Conservation (phyloP, 2,797 vertebrate genomes). For the Megalops cyprinoides region DNA sequence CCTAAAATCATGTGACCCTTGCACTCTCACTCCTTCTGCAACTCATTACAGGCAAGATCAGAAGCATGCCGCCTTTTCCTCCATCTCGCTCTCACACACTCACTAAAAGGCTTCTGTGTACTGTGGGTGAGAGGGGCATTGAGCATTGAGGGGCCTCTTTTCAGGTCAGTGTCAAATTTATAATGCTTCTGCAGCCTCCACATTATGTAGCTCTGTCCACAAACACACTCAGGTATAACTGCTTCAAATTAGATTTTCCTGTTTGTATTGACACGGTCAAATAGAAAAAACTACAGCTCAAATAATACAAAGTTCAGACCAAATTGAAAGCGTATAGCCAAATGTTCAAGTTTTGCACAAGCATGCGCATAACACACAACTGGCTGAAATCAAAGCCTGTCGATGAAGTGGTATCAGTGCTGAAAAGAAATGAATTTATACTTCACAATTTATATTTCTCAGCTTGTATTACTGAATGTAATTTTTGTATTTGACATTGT, state of each 20-base stretch:
- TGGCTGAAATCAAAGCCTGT: too few species aligned
- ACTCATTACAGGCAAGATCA: conserved; percentile 83
- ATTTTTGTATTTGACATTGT: too few species aligned
- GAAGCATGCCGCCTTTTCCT: conserved; percentile 76
- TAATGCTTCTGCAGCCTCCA: background rate
- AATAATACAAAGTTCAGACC: too few species aligned
- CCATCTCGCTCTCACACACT: conserved; percentile 30
- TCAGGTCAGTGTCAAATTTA: background rate
- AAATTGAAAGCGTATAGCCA: too few species aligned
- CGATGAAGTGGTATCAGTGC: too few species aligned
- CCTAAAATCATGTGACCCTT: conserved; percentile 90
- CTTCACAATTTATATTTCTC: too few species aligned
- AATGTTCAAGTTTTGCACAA: too few species aligned
- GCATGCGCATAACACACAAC: too few species aligned
- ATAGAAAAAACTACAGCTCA: background rate
- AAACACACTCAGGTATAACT: background rate
- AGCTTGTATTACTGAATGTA: too few species aligned
- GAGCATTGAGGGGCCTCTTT: conserved; percentile 27
- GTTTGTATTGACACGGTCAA: background rate
- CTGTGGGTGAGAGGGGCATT: conserved; percentile 31
- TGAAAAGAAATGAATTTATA: too few species aligned
- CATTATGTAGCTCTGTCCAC: background rate
- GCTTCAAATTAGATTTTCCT: too few species aligned
- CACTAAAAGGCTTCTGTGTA: conserved; percentile 10
- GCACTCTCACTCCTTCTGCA: conserved; percentile 71